Conservation (phyloP, 2,113 vertebrate genomes). For the Pelodiscus sinensis region DNA sequence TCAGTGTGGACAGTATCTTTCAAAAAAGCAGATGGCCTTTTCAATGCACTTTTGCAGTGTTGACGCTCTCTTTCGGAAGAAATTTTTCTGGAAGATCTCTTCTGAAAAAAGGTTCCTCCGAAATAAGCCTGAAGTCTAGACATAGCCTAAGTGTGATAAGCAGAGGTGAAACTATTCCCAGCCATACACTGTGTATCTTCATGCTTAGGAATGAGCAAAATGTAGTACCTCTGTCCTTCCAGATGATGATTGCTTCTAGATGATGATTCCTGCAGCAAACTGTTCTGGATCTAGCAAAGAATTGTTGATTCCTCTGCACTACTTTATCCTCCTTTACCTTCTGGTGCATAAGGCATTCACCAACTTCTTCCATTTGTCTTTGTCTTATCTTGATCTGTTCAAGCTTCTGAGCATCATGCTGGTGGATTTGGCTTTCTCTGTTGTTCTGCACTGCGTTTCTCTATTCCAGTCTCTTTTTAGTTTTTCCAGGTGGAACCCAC, state of each 20-base stretch:
- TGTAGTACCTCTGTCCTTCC: background rate
- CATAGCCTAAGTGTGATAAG: background rate
- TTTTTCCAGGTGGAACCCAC: background rate
- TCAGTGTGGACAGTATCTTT: too few species aligned
- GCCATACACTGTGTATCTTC: background rate
- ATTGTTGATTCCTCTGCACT: background rate
- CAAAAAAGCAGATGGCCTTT: too few species aligned
- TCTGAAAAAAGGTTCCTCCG: too few species aligned
- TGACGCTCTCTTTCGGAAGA: too few species aligned
- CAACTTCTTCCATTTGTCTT: background rate
- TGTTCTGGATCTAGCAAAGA: background rate
- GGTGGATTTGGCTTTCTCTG: background rate
- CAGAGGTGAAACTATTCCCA: background rate
- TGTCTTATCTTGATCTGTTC: background rate
- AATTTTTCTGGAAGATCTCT: too few species aligned
- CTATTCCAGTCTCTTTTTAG: background rate
- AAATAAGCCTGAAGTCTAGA: too few species aligned
- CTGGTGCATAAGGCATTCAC: background rate
- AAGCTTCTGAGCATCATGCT: background rate
- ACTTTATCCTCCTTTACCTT: background rate
- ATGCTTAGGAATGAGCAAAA: background rate
- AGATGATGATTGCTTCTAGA: background rate
- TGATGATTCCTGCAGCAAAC: background rate
- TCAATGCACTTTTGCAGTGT: too few species aligned
- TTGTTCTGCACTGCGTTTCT: background rate